A percentile compares a stretch with the other conserved stretches of the same genome.
Evolutionary conservation across 2,113 vertebrate genomes (phyloP).

Genomic region (Tupaia tana): DNA sequence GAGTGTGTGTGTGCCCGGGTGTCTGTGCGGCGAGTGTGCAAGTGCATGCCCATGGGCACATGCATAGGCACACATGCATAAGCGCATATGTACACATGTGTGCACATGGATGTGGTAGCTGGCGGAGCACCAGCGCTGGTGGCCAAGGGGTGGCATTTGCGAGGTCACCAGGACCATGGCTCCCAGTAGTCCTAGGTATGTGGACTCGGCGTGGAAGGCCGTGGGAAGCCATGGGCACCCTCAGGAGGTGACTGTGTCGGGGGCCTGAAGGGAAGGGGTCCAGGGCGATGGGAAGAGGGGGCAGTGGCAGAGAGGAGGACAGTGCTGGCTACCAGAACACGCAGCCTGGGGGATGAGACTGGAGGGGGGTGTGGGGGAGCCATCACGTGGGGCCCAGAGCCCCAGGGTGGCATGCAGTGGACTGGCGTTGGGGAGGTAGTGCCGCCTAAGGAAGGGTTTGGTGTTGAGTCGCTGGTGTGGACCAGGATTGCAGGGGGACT

Average conservation of each 20-base stretch:
- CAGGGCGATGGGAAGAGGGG: background rate
- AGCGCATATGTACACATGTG: background rate
- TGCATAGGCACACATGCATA: fast-evolving
- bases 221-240: background rate
- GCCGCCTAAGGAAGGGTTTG: background rate
- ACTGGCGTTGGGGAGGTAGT: background rate
- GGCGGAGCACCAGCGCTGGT: background rate
- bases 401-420: too few species aligned
- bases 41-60: background rate
- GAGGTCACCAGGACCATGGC: background rate
- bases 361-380: background rate
- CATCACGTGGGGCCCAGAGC: background rate
- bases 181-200: background rate
- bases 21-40: too few species aligned
- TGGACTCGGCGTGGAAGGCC: background rate
- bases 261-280: background rate
- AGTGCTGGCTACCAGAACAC: background rate
- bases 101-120: background rate
- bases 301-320: background rate
- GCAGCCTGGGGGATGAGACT: background rate
- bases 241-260: too few species aligned
- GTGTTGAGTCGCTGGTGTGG: background rate
- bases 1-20: background rate
- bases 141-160: background rate
- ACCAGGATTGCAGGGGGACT: too few species aligned